Base-by-base conservation (phyloP, 2,113 vertebrate genomes). In the Lasiurus cinereus region DNA sequence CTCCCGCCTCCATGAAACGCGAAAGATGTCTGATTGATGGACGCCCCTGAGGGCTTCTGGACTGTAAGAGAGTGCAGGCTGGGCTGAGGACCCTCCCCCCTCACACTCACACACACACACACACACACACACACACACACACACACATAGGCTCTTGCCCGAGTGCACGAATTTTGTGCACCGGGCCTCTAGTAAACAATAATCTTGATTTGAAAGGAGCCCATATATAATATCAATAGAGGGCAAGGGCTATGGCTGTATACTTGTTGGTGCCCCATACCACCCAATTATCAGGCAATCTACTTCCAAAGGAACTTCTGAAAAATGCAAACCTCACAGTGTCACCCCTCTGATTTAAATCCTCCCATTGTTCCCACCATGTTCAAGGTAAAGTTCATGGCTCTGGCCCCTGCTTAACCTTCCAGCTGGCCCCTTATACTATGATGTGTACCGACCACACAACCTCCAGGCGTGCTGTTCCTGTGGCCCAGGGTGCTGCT, bases 301-400 rank as follows among this genome's bases (percentile, higher is more conserved):
- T 88, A 48, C 73, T 84, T 85, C 93, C 83, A 77, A 78, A 88
- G 18, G 66, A 84, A 69, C 1, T 22, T 88, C n/a, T 91, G 82
- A 18, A 33, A 84, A 90, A 92, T 62, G 70, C 29, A 80, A 50
- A 78, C 64, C 39, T 93, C 66, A n/a, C 77, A 21, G 18, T 15
- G 43, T 9, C 43, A 64, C 15, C 59, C 22, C 12, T 88, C 59
- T 77, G 31, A 82, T 67, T 46, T 39, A 85, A 95, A 91, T 5
- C 8, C 33, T 80, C 62, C 21, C 2, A 12, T 29, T 50, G 6
- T 62, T 64, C 33, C 36, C 64, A 79, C 1, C 16, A 15, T 8
- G 2, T 36, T 19, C 18, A 8, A 3, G 8, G 64, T 48, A 54
- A 87, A 93, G 46, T 16, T 54, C 12, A 16, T 8, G 36, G 48